These are phyloP conservation scores for Morphnarchus princeps DNA, from an alignment of 2,113 vertebrate genomes.

Conservation along the genomic window DNA sequence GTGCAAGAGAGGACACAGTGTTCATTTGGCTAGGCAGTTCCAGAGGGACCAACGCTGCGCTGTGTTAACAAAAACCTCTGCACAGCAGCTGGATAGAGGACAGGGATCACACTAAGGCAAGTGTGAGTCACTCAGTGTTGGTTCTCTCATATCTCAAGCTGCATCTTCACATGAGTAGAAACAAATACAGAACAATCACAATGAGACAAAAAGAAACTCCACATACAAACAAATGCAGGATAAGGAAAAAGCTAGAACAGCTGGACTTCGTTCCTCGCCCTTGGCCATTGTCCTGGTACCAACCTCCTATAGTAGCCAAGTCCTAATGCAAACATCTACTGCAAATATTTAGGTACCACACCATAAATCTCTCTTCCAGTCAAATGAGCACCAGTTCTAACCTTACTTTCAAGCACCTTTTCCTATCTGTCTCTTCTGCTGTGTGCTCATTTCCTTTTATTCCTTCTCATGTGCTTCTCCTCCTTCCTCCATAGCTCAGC, in stretches of 20 bases:
- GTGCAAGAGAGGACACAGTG: rapidly evolving
- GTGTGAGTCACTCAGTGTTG: neutral
- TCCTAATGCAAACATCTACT: neutral
- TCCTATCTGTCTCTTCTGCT: neutral
- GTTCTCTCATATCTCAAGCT: neutral
- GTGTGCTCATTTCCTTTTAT: neutral
- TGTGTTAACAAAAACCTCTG: neutral
- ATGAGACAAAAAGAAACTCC: neutral
- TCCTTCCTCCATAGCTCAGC: neutral
- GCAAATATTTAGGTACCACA: neutral
- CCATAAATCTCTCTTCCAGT: neutral
- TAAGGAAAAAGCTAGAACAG: neutral
- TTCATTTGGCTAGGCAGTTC: neutral
- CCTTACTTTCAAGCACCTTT: neutral
- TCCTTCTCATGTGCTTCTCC: neutral
- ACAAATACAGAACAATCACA: neutral
- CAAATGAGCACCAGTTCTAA: neutral
- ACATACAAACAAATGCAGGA: neutral
- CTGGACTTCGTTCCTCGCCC: neutral
- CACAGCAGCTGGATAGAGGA: neutral
- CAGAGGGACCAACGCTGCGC: neutral
- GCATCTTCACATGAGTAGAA: neutral
- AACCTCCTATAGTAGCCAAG: neutral
- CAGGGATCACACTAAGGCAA: neutral
- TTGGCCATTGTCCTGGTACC: neutral